Evolutionary conservation across 2,888 invertebrate genomes (phyloP).

Genomic region (Sialis fuliginosa): DNA sequence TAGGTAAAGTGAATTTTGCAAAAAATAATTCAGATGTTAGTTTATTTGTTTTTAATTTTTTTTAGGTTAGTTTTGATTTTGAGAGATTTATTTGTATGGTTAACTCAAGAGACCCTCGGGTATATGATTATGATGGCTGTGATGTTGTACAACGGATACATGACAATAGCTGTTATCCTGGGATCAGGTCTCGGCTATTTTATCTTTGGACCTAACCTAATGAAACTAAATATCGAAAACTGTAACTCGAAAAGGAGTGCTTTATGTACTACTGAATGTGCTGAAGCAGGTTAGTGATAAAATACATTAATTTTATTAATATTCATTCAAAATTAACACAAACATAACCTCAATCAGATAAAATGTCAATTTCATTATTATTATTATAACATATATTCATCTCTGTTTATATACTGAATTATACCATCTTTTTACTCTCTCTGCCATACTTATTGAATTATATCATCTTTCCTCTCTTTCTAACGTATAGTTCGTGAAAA

Average conservation of each 20-base stretch:
- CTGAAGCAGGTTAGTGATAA: constrained; percentile 26
- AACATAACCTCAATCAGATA: too few species aligned
- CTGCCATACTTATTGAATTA: too few species aligned
- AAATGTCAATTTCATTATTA: too few species aligned
- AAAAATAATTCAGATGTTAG: neutral
- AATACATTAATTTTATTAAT: too few species aligned
- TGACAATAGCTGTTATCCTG: constrained; percentile 41
- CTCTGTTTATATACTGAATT: too few species aligned
- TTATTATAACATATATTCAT: too few species aligned
- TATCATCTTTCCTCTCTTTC: too few species aligned
- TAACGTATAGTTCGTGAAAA: too few species aligned
- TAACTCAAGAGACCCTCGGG: constrained; percentile 30
- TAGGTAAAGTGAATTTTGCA: neutral
- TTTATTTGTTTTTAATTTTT: constrained; percentile 9
- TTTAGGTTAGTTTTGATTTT: constrained; percentile 19
- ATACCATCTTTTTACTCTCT: too few species aligned
- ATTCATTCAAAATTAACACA: too few species aligned
- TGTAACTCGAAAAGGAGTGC: constrained; percentile 27
- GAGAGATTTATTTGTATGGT: constrained; percentile 21
- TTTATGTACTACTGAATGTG: constrained; percentile 24
- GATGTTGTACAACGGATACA: constrained; percentile 56
- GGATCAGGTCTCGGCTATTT: constrained; percentile 43
- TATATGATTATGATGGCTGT: constrained; percentile 55
- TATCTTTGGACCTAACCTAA: constrained; percentile 32
- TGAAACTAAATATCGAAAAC: constrained; percentile 31